Evolutionary conservation across 2,797 vertebrate species (phyloP).

Genomic region (Sebastes nivosus): DNA sequence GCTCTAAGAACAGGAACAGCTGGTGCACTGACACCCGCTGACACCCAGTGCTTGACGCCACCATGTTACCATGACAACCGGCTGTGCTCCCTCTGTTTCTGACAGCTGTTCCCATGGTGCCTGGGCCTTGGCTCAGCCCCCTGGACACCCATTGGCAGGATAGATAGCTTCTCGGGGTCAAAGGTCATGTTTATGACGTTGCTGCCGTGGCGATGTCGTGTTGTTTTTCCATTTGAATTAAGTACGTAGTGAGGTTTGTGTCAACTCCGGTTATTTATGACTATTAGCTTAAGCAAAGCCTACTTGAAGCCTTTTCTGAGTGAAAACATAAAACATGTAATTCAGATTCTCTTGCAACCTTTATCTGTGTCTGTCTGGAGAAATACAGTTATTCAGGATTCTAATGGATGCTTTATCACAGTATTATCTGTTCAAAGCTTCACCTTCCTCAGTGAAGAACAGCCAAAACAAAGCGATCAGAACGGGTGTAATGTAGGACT

Average conservation of each 20-base stretch:
- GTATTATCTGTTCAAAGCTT: background rate
- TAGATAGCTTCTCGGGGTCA: conserved; percentile 49
- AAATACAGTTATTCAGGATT: background rate
- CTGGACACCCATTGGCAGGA: conserved; percentile 53
- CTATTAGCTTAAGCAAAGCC: background rate
- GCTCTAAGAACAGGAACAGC: conserved; percentile 65
- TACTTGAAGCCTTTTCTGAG: background rate
- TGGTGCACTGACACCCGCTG: conserved; percentile 65
- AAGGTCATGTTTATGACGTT: conserved; percentile 55
- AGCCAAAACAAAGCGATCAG: background rate
- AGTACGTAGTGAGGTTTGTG: background rate
- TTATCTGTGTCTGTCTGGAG: background rate
- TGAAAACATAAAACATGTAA: background rate
- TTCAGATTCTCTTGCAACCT: background rate
- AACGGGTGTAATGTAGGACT: background rate
- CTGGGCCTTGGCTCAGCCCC: conserved; percentile 42
- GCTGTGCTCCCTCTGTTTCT: conserved; percentile 66
- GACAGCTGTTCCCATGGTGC: conserved; percentile 80
- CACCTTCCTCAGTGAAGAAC: background rate
- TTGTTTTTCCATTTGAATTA: conserved; percentile 51
- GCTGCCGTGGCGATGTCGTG: conserved; percentile 13
- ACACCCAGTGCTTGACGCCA: conserved; percentile 61
- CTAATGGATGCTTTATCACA: background rate
- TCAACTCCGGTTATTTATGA: background rate
- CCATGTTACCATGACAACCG: conserved; percentile 74